These are phyloP conservation scores for Anthoscopus minutus DNA, from an alignment of 2,113 vertebrate genomes.

Conservation along the genomic window DNA sequence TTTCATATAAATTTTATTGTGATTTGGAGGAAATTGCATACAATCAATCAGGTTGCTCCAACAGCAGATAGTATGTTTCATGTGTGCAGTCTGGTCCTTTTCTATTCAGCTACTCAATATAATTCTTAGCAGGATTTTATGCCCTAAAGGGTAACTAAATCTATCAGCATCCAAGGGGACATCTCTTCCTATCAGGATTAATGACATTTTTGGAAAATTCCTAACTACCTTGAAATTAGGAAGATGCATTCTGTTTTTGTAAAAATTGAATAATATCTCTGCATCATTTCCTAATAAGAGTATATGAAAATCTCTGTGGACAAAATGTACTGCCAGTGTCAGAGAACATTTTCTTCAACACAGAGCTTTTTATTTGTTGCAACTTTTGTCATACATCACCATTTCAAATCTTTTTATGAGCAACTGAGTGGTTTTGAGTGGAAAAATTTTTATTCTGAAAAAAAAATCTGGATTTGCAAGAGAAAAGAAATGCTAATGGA, in stretches of 20 bases:
- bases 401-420: background rate
- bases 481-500: background rate
- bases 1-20: slow-evolving; percentile 48
- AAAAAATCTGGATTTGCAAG: background rate
- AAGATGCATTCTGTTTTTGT: background rate
- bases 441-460: background rate
- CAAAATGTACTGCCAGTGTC: slow-evolving; percentile 23
- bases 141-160: background rate
- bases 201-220: background rate
- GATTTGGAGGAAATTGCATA: background rate
- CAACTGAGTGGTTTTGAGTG: background rate
- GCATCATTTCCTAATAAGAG: background rate
- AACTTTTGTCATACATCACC: background rate
- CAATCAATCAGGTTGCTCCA: slow-evolving; percentile 18
- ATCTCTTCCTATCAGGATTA: background rate
- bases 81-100: background rate
- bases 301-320: background rate
- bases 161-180: background rate
- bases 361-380: slow-evolving; percentile 1
- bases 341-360: slow-evolving; percentile 29
- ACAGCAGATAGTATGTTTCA: background rate
- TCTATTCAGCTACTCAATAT: background rate
- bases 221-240: background rate
- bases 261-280: background rate
- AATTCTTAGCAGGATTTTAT: background rate